phyloP scores from a whole-genome alignment of 2,113 vertebrate genomes.

The Hymenochirus boettgeri region DNA sequence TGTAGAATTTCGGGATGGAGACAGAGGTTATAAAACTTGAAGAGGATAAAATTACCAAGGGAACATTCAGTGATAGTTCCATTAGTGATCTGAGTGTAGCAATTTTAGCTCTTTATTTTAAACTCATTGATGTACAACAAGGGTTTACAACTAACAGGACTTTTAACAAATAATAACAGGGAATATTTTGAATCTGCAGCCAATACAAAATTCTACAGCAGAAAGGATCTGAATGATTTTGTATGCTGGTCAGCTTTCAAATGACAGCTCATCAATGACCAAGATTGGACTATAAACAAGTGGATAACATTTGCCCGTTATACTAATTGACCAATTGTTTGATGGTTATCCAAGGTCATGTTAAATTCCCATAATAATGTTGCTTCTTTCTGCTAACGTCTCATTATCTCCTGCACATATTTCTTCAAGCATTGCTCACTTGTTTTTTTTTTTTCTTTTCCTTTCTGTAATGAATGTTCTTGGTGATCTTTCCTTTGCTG shows the following conservation, averaged over 20 bases:
- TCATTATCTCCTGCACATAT: constrained; percentile 26
- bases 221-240: background rate
- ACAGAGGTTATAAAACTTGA: too few relatives aligned
- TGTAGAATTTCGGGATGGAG: too few relatives aligned
- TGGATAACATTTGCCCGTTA: constrained; percentile 6
- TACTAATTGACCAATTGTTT: constrained; percentile 15
- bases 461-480: constrained; percentile 8
- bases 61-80: too few relatives aligned
- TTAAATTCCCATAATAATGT: constrained; percentile 21
- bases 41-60: too few relatives aligned
- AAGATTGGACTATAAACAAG: constrained; percentile 19
- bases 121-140: too few relatives aligned
- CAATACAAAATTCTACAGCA: background rate
- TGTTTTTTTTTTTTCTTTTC: constrained; percentile 1
- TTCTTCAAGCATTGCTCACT: constrained; percentile 16
- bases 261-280: background rate
- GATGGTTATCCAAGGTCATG: constrained; percentile 28
- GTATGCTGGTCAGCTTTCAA: constrained; percentile 9
- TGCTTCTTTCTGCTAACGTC: constrained; percentile 23
- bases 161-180: too few relatives aligned
- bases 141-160: too few relatives aligned
- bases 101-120: too few relatives aligned
- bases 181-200: too few relatives aligned
- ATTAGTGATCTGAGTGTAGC: too few relatives aligned
- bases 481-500: constrained; percentile 26